phyloP scores from a whole-genome alignment of 2,888 invertebrate species.

The Lobophora halterata region DNA sequence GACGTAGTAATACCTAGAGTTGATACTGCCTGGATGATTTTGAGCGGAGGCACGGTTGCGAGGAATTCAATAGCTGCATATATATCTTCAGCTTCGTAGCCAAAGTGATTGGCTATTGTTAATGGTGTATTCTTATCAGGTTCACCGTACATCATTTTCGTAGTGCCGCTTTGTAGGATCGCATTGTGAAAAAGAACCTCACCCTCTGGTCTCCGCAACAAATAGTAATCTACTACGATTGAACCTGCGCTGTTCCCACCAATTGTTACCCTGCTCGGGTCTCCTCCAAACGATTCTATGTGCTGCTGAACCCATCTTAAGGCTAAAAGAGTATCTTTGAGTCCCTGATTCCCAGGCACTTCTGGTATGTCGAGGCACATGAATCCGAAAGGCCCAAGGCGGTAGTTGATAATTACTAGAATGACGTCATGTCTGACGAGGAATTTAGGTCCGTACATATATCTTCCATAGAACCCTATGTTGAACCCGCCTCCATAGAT shows the following conservation, averaged over 20 bases:
- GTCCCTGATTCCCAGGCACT: slow-evolving; percentile 57
- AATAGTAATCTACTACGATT: slow-evolving; percentile 43
- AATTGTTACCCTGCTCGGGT: slow-evolving; percentile 50
- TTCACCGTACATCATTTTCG: slow-evolving; percentile 28
- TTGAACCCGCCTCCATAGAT: slow-evolving; percentile 50
- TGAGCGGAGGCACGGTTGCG: slow-evolving; percentile 33
- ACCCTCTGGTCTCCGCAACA: slow-evolving; percentile 32
- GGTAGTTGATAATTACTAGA: slow-evolving; percentile 55
- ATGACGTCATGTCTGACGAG: slow-evolving; percentile 50
- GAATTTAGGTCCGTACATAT: slow-evolving; percentile 43
- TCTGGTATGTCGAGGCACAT: slow-evolving; percentile 51
- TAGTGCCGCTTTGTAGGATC: slow-evolving; percentile 52
- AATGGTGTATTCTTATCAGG: slow-evolving; percentile 38
- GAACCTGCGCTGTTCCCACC: slow-evolving; percentile 56
- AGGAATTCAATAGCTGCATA: slow-evolving; percentile 46
- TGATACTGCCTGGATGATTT: slow-evolving; percentile 38
- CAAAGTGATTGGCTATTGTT: slow-evolving; percentile 43
- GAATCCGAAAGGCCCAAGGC: slow-evolving; percentile 58
- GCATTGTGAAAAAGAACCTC: slow-evolving; percentile 49
- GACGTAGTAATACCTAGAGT: slow-evolving; percentile 31
- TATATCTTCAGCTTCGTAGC: slow-evolving; percentile 37
- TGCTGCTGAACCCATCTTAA: slow-evolving; percentile 54
- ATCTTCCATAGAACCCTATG: slow-evolving; percentile 40
- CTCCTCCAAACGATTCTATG: slow-evolving; percentile 56
- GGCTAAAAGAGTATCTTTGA: slow-evolving; percentile 55